phyloP scores from a whole-genome alignment of 2,113 vertebrate species.

The Fregetta grallaria region DNA sequence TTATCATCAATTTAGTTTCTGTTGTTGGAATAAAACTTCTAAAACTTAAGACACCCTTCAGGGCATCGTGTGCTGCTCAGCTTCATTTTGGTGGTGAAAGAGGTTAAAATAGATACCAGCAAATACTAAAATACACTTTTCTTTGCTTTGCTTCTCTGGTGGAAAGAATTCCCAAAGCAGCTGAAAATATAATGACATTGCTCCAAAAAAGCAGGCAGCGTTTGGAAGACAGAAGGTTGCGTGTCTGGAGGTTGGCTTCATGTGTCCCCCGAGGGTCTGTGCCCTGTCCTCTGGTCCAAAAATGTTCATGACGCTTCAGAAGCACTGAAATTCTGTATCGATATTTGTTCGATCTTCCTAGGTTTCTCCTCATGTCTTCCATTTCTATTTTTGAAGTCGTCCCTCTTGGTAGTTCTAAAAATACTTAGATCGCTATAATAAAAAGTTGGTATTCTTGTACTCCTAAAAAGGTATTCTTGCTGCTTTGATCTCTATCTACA shows the following conservation, averaged over 20 bases:
- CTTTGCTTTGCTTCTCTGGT: not conserved
- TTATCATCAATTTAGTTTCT: accelerated
- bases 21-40: not conserved
- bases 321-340: accelerated
- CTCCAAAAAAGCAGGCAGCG: not conserved
- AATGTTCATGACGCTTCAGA: accelerated
- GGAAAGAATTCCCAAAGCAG: not conserved
- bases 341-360: accelerated
- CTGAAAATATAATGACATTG: not conserved
- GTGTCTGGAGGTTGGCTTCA: not conserved
- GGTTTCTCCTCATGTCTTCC: not conserved
- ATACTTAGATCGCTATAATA: accelerated
- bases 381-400: not conserved
- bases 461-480: accelerated
- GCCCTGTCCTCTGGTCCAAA: accelerated
- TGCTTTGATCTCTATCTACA: not conserved
- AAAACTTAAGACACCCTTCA: accelerated
- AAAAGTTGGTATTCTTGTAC: not conserved
- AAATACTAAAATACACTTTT: not conserved
- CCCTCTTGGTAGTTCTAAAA: not conserved
- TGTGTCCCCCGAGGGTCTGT: accelerated
- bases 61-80: accelerated
- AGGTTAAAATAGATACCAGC: not conserved
- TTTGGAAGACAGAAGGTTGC: not conserved
- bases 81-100: not conserved